These are phyloP conservation scores for Aplysina aerophoba DNA, from an alignment of 37 sponge, comb jelly and placozoan genomes.

Conservation along the genomic window DNA sequence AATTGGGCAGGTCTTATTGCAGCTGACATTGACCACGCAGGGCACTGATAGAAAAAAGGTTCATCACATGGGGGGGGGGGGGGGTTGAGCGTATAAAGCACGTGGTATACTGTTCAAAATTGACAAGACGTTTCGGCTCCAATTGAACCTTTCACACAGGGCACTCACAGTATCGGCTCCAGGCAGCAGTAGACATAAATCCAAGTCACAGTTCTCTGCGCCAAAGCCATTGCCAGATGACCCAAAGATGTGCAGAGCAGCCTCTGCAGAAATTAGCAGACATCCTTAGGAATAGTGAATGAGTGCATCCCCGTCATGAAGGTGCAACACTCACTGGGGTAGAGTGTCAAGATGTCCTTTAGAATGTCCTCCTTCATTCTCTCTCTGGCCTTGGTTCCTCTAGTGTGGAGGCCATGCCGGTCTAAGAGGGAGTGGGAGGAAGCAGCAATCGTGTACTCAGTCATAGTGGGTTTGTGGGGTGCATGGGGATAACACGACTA, in stretches of 20 bases:
- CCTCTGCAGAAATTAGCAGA: constrained; percentile 28
- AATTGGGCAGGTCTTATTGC: too few relatives aligned
- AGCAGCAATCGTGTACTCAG: neutral
- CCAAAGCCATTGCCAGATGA: constrained; percentile 95
- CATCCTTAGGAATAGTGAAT: too few relatives aligned
- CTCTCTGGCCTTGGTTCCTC: neutral
- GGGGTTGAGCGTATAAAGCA: too few relatives aligned
- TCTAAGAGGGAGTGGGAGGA: neutral
- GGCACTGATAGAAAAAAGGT: too few relatives aligned
- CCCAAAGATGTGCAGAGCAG: constrained; percentile 77
- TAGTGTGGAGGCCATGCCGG: neutral
- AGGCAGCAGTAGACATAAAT: constrained; percentile 69
- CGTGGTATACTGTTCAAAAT: too few relatives aligned
- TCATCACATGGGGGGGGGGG: too few relatives aligned
- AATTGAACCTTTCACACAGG: neutral
- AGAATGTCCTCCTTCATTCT: neutral
- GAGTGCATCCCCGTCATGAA: too few relatives aligned
- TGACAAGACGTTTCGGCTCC: too few relatives aligned
- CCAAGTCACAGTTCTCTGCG: constrained; percentile 73
- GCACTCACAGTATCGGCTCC: constrained; percentile 4
- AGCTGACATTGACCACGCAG: too few relatives aligned
- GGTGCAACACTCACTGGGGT: neutral
- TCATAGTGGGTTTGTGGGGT: too few relatives aligned
- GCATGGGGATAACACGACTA: too few relatives aligned
- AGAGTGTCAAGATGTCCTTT: neutral